Evolutionary conservation across 2,797 vertebrate genomes (phyloP), one percentile per base, ranked within the genome.

Genomic region (Catostomus latipinnis): DNA sequence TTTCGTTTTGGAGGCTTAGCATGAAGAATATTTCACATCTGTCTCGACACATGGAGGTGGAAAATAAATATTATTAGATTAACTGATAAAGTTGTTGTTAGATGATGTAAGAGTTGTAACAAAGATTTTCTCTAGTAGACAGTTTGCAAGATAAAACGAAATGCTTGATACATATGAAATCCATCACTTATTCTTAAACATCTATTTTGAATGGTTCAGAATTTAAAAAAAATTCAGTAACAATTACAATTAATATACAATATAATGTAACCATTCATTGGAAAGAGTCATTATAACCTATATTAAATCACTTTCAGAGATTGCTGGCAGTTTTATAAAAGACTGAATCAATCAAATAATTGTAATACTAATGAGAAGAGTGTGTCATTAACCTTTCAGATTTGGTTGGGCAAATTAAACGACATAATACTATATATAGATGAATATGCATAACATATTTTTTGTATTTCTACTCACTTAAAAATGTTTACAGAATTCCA

Each of bases 251-350:
- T 11, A 22, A 63, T 56, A 12, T 16, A 72, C 65, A 72, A 72
- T 50, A 34, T 4, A 34, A 34, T 34, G 34, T 34, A 34, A 16
- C 45, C 52, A 65, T 57, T 72, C 43, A 72, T 58, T 72, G 60
- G 13, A 79, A 50, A 56, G 57, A 71, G 53, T 65, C 43, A 49
- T 65, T 71, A 56, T 9, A 65, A 7, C 43, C 62, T 48, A 14
- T 65, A 57, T 65, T 79, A 34, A 48, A 65, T 72, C 45, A 66
- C 49, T 79, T 71, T 63, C 60, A 72, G 50, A 69, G 18, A 58
- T 11, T 45, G 56, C 71, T 66, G 16, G 18, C 45, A 49, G 50
- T 66, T 71, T 58, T 52, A 61, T 22, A 70, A 18, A 61, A 53
- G 57, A 53, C 22, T 72, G 6, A 66, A 72, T 80, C 16, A 58